Evolutionary conservation across 2,797 vertebrate species (phyloP).

Genomic region (Hylomyscus alleni): DNA sequence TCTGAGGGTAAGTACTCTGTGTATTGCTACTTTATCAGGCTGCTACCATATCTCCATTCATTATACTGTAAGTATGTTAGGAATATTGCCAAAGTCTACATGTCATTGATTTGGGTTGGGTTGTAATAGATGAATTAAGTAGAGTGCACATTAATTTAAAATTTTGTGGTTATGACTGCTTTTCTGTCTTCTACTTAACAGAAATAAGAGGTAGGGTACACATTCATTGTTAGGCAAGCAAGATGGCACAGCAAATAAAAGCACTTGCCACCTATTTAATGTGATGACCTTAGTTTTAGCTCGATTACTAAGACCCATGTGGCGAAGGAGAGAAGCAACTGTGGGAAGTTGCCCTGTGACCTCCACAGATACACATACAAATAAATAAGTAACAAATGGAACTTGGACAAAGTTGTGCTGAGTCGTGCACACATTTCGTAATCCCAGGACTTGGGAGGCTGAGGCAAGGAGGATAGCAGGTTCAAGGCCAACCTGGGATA

Average conservation of each 20-base stretch:
- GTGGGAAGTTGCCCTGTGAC: neutral
- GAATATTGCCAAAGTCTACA: slow-evolving; percentile 32
- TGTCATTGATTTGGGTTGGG: slow-evolving; percentile 13
- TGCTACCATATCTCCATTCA: neutral
- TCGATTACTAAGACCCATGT: neutral
- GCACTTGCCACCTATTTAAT: neutral
- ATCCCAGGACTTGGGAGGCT: neutral
- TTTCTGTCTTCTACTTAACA: neutral
- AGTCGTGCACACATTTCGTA: neutral
- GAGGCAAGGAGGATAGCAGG: neutral
- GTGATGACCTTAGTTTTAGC: neutral
- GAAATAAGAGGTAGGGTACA: neutral
- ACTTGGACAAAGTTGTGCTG: neutral
- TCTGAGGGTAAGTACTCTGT: slow-evolving; percentile 63
- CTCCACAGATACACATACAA: neutral
- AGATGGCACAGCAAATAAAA: neutral
- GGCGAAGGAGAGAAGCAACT: neutral
- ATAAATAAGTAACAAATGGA: neutral
- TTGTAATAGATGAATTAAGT: slow-evolving; percentile 1
- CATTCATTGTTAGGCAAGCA: too few species aligned
- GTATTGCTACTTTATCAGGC: slow-evolving; percentile 54
- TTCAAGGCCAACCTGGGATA: neutral
- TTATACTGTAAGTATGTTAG: neutral
- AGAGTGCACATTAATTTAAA: neutral
- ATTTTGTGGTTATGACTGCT: neutral